phyloP scores from a whole-genome alignment of 1,140 invertebrate species.

The Drosophila miranda region DNA sequence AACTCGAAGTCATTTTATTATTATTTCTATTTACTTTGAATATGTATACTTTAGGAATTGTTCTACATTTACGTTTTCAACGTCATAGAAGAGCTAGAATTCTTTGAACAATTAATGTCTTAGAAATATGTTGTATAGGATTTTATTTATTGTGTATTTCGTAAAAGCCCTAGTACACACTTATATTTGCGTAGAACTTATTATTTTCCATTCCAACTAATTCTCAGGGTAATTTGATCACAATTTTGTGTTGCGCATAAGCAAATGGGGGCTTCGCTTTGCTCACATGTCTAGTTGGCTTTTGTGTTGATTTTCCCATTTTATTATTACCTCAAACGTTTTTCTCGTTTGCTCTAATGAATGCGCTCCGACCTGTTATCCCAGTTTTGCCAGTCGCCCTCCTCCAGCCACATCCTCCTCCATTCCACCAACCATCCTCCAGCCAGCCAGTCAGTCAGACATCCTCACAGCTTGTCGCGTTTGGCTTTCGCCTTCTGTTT shows the following conservation, averaged over 20 bases:
- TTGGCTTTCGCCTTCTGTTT: conserved; percentile 16
- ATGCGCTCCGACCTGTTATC: conserved; percentile 46
- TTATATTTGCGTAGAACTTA: neutral
- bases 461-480: conserved; percentile 28
- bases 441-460: conserved; percentile 38
- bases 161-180: too few relatives aligned
- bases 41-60: too few relatives aligned
- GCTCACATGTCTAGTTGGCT: conserved; percentile 33
- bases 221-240: conserved; percentile 25
- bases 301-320: conserved; percentile 60
- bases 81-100: too few relatives aligned
- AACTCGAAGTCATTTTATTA: too few relatives aligned
- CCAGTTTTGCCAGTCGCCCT: conserved; percentile 30
- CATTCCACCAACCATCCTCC: conserved; percentile 24
- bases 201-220: conserved; percentile 2
- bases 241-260: conserved; percentile 40
- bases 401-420: neutral
- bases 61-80: too few relatives aligned
- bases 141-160: too few relatives aligned
- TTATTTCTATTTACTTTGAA: too few relatives aligned
- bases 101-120: too few relatives aligned
- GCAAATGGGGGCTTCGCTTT: conserved; percentile 33
- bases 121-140: too few relatives aligned
- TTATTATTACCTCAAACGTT: conserved; percentile 61
- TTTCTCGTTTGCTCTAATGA: conserved; percentile 71